These are phyloP conservation scores for Galaxea fascicularis DNA, from an alignment of 92 coral and sea anemone species.

Conservation along the genomic window DNA sequence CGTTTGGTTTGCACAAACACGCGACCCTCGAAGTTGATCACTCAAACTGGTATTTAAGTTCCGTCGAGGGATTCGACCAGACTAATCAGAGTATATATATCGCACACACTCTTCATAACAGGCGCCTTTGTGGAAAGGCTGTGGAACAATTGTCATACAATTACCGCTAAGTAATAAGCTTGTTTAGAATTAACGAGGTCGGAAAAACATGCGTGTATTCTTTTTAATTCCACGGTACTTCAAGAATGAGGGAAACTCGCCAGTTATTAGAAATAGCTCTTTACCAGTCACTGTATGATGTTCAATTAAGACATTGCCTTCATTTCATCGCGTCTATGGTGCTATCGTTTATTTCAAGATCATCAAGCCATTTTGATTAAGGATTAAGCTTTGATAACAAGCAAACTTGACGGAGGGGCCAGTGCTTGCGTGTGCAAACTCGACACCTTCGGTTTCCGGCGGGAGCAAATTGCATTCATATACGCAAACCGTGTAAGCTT, in stretches of 20 bases:
- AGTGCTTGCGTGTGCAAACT: slow-evolving; percentile 28
- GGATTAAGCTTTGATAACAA: slow-evolving; percentile 50
- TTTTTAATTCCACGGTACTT: slow-evolving; percentile 30
- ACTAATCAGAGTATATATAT: background rate
- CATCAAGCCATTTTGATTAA: slow-evolving; percentile 29
- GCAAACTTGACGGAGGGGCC: slow-evolving; percentile 9
- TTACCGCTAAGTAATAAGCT: slow-evolving; percentile 49
- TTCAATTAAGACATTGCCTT: background rate
- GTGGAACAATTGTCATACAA: slow-evolving; percentile 37
- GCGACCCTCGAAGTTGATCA: background rate
- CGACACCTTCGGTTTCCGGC: slow-evolving; percentile 33
- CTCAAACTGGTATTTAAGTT: background rate
- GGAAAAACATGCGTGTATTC: slow-evolving; percentile 31
- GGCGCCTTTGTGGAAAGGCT: slow-evolving; percentile 20
- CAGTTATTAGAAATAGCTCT: slow-evolving; percentile 12
- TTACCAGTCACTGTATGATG: background rate
- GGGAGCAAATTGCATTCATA: slow-evolving; percentile 13
- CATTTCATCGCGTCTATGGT: slow-evolving; percentile 20
- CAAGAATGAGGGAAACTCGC: background rate
- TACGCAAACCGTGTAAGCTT: background rate
- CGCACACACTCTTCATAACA: slow-evolving; percentile 2
- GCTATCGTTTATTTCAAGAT: slow-evolving; percentile 45
- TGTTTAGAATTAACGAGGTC: slow-evolving; percentile 49
- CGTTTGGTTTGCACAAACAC: slow-evolving; percentile 18
- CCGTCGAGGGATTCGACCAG: background rate